These are phyloP conservation scores for Encarsia formosa DNA, from an alignment of 2,888 invertebrate species.

Conservation along the genomic window DNA sequence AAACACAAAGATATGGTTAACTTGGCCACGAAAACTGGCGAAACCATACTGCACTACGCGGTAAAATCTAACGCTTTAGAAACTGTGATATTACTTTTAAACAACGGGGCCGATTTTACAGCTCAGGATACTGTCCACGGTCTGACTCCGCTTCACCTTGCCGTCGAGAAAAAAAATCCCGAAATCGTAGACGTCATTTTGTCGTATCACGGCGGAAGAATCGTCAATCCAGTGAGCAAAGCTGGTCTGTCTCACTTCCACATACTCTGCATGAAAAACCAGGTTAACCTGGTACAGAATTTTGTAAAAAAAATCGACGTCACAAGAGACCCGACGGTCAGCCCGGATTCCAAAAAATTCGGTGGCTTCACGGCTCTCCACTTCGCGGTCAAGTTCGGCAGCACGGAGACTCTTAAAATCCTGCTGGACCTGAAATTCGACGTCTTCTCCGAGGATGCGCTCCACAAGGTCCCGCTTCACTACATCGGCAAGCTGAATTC, in stretches of 20 bases:
- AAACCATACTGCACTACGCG: constrained; percentile 5
- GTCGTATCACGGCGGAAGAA: not conserved
- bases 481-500: not conserved
- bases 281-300: not conserved
- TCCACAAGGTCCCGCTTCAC: not conserved
- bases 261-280: constrained; percentile 3
- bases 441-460: not conserved
- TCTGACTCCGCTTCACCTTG: constrained; percentile 4
- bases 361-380: constrained; percentile 5
- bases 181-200: constrained; percentile 1
- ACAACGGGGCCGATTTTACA: constrained; percentile 1
- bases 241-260: constrained; percentile 7
- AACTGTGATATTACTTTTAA: constrained; percentile 5
- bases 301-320: not conserved
- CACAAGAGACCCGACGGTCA: not conserved
- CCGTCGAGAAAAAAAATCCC: not conserved
- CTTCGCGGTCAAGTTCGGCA: constrained; percentile 1
- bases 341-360: not conserved
- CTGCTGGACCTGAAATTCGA: not conserved
- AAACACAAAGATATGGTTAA: not conserved
- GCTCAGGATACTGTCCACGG: not conserved
- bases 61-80: not conserved
- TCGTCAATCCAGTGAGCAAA: not conserved
- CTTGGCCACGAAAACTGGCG: not conserved
- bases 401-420: not conserved